Percentiles rank a stretch among this genome's conserved stretches.
Evolutionary conservation across 2,113 vertebrate genomes (phyloP).

Genomic region (Corythoichthys haematopterus): DNA sequence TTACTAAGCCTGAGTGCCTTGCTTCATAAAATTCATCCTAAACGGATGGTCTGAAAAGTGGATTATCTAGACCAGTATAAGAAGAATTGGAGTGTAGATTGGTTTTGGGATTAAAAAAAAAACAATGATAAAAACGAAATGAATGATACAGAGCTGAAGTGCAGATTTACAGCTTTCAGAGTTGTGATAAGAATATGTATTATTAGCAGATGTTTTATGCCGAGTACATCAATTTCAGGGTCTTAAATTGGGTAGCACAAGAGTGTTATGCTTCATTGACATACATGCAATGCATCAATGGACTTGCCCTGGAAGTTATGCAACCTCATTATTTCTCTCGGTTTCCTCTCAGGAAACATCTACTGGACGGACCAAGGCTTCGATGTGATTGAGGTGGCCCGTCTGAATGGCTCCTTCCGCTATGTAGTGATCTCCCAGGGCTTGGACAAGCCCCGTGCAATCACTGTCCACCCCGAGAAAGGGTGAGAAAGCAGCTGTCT

Average conservation of each 20-base stretch:
- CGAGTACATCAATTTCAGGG: background rate
- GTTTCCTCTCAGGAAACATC: slow-evolving; percentile 81
- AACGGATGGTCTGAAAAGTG: no score
- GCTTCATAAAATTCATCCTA: no score
- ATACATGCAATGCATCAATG: background rate
- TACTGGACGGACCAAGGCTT: slow-evolving; percentile 99
- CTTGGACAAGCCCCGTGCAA: slow-evolving; percentile 93
- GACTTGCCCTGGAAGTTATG: background rate
- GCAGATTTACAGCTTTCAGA: background rate
- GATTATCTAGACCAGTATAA: no score
- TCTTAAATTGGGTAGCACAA: background rate
- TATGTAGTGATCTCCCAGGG: slow-evolving; percentile 96
- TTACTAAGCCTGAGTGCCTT: no score
- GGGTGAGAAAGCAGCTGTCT: slow-evolving; percentile 73
- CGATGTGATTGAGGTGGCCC: slow-evolving; percentile 93
- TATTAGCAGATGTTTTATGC: background rate
- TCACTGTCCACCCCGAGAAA: slow-evolving; percentile 90
- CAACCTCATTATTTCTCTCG: background rate
- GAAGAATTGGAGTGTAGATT: no score
- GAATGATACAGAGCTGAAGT: no score
- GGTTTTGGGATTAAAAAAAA: no score
- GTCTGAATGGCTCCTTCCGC: slow-evolving; percentile 93
- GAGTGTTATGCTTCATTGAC: background rate
- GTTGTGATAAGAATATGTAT: background rate
- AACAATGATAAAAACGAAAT: no score